These are phyloP conservation scores for Lagodon rhomboides DNA, from an alignment of 2,797 vertebrate species.

Conservation along the genomic window DNA sequence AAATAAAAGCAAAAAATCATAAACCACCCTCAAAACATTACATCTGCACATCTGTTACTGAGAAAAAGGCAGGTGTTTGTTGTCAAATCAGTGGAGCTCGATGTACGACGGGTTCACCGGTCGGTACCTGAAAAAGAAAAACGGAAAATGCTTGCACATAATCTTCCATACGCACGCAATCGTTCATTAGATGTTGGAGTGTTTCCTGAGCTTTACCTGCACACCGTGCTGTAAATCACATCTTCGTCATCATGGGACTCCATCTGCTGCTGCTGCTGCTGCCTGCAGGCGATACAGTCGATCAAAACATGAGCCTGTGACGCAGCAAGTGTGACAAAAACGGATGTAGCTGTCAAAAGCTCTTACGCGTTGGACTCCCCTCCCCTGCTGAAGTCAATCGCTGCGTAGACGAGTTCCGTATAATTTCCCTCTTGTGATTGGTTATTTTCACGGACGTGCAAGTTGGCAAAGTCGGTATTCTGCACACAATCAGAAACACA, in stretches of 20 bases:
- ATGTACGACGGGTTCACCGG: neutral
- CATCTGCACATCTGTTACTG: neutral
- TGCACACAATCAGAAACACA: constrained; percentile 3
- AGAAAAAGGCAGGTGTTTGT: neutral
- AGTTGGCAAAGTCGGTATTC: constrained; percentile 33
- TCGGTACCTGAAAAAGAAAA: constrained; percentile 24
- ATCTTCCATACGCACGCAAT: neutral
- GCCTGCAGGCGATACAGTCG: constrained; percentile 28
- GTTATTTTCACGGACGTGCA: neutral
- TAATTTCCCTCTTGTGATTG: neutral
- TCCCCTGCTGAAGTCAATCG: constrained; percentile 3
- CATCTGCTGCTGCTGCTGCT: constrained; percentile 19
- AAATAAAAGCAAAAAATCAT: neutral
- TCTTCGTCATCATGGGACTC: constrained; percentile 2
- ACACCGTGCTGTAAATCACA: constrained; percentile 51
- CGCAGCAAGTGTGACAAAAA: neutral
- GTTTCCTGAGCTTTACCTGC: constrained; percentile 40
- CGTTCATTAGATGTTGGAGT: constrained; percentile 1
- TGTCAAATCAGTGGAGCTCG: neutral
- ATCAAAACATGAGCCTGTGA: constrained; percentile 16
- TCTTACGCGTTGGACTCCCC: constrained; percentile 36
- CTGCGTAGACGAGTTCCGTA: constrained; percentile 1
- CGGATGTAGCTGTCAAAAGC: neutral
- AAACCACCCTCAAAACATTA: neutral
- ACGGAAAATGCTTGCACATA: neutral